Conservation (phyloP, 35 echinoderm and acorn worm genomes). For the Nesometra sesokonis region DNA sequence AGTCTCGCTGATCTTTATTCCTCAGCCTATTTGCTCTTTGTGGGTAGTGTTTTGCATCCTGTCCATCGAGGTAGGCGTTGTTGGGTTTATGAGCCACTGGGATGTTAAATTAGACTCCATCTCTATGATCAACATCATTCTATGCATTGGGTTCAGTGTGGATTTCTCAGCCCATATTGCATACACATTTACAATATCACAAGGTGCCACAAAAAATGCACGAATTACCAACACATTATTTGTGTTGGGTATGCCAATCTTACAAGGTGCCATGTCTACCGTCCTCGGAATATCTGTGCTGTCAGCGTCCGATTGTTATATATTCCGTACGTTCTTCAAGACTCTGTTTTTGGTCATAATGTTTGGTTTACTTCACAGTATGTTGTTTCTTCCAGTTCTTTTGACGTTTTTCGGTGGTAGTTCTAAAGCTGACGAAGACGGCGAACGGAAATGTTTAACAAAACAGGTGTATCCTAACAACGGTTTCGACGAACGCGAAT, state of each 20-base stretch:
- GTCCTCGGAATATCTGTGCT: slow-evolving; percentile 36
- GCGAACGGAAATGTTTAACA: too few relatives aligned
- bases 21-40: slow-evolving; percentile 18
- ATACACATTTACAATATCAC: slow-evolving; percentile 33
- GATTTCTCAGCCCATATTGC: slow-evolving; percentile 75
- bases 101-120: slow-evolving; percentile 44
- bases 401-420: slow-evolving; percentile 7
- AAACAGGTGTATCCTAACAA: too few relatives aligned
- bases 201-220: background rate
- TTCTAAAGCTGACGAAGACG: background rate
- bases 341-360: slow-evolving; percentile 59
- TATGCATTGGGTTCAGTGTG: slow-evolving; percentile 71
- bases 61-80: slow-evolving; percentile 44
- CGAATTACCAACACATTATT: slow-evolving; percentile 24
- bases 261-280: slow-evolving; percentile 43
- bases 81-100: slow-evolving; percentile 61
- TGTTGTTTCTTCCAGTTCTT: slow-evolving; percentile 54
- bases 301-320: slow-evolving; percentile 12
- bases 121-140: slow-evolving; percentile 58
- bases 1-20: slow-evolving; percentile 50
- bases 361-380: slow-evolving; percentile 43
- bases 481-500: too few relatives aligned
- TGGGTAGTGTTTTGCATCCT: slow-evolving; percentile 31
- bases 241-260: slow-evolving; percentile 43
- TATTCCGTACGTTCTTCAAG: slow-evolving; percentile 71